These are phyloP conservation scores for Smittia sp. DNA, from an alignment of 2,888 invertebrate genomes.

Conservation along the genomic window DNA sequence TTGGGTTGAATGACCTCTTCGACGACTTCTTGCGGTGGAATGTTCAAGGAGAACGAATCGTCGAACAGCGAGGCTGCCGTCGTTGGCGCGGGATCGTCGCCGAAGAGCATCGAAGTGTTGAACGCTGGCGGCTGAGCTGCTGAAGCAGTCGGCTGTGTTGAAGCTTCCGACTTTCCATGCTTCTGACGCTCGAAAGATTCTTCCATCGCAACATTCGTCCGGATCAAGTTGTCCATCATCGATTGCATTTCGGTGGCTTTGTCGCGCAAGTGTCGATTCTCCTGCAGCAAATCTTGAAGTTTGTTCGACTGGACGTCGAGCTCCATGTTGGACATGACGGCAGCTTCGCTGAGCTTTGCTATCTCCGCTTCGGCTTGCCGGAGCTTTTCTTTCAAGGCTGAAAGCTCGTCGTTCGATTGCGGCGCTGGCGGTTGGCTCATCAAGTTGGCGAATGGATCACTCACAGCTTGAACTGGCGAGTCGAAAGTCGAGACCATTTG, in stretches of 20 bases:
- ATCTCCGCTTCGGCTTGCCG: slow-evolving; percentile 17
- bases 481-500: slow-evolving; percentile 46
- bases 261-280: slow-evolving; percentile 46
- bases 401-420: background rate
- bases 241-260: slow-evolving; percentile 52
- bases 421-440: background rate
- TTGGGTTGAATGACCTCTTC: slow-evolving; percentile 56
- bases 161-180: slow-evolving; percentile 26
- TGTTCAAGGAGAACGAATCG: slow-evolving; percentile 3
- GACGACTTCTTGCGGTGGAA: slow-evolving; percentile 46
- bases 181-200: background rate
- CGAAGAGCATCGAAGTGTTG: slow-evolving; percentile 23
- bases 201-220: slow-evolving; percentile 48
- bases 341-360: background rate
- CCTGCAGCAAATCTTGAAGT: slow-evolving; percentile 41
- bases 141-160: background rate
- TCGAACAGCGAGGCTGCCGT: slow-evolving; percentile 19
- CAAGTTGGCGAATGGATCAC: slow-evolving; percentile 40
- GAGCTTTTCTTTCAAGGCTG: slow-evolving; percentile 23
- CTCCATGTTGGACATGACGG: slow-evolving; percentile 19
- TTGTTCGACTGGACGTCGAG: slow-evolving; percentile 38
- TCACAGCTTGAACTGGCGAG: slow-evolving; percentile 38
- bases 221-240: slow-evolving; percentile 51
- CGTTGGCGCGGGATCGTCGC: background rate
- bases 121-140: slow-evolving; percentile 1